Evolutionary conservation across 92 coral and sea anemone species (phyloP).

Genomic region (Isaurus tuberculatus): DNA sequence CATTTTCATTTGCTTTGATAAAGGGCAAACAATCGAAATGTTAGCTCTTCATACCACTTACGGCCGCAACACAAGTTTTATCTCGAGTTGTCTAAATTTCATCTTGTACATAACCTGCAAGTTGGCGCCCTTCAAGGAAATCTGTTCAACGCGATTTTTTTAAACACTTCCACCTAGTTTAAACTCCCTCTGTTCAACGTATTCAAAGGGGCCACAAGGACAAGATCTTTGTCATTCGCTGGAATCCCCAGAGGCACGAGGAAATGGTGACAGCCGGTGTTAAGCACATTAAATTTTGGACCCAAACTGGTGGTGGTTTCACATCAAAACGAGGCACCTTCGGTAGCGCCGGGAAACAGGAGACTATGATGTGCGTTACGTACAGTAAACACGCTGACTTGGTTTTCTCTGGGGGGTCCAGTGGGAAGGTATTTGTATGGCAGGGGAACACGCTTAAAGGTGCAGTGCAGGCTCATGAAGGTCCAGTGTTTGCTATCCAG

Average conservation of each 20-base stretch:
- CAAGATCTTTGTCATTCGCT: constrained; percentile 93
- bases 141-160: too few species aligned
- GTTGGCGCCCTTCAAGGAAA: too few species aligned
- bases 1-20: too few species aligned
- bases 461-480: constrained; percentile 91
- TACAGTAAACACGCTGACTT: constrained; percentile 85
- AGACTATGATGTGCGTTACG: constrained; percentile 97
- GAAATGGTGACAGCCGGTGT: constrained; percentile 95
- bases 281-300: constrained; percentile 99
- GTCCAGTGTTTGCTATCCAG: constrained; percentile 98
- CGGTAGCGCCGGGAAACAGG: constrained; percentile 91
- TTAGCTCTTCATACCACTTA: too few species aligned
- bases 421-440: constrained; percentile 95
- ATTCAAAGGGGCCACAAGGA: constrained; percentile 92
- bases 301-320: constrained; percentile 99
- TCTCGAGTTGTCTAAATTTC: too few species aligned
- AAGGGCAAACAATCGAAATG: too few species aligned
- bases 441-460: constrained; percentile 77
- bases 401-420: constrained; percentile 95
- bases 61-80: too few species aligned
- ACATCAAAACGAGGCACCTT: constrained; percentile 97
- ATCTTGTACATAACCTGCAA: too few species aligned
- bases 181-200: not conserved
- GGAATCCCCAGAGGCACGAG: constrained; percentile 94
- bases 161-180: not conserved